These are phyloP conservation scores for Glyptemys insculpta DNA, from an alignment of 2,797 vertebrate species.

Conservation along the genomic window DNA sequence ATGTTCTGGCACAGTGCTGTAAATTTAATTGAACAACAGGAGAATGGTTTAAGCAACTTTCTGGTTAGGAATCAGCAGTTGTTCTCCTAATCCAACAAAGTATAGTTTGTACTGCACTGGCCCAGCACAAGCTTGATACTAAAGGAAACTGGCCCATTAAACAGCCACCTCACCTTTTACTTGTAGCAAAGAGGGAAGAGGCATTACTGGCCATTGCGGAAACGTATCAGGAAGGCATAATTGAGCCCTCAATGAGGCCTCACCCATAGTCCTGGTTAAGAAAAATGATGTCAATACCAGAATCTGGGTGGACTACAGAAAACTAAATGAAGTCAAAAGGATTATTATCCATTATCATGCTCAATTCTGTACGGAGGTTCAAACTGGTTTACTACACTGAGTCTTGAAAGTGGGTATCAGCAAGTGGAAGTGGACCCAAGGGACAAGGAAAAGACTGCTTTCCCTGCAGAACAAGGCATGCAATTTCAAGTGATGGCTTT, in stretches of 20 bases:
- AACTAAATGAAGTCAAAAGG: background rate
- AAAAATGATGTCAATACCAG: background rate
- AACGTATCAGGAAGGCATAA: too few species aligned
- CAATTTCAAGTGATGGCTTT: background rate
- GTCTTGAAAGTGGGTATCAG: background rate
- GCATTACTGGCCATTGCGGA: too few species aligned
- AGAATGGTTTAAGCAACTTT: too few species aligned
- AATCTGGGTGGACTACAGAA: background rate
- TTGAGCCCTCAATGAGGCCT: background rate
- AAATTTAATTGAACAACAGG: too few species aligned
- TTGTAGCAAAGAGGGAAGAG: too few species aligned
- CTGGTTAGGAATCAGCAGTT: too few species aligned
- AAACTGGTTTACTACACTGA: background rate
- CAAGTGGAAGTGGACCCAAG: background rate
- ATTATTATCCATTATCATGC: background rate
- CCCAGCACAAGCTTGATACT: too few species aligned
- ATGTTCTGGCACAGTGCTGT: too few species aligned
- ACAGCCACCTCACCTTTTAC: too few species aligned
- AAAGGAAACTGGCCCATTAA: too few species aligned
- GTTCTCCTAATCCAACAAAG: too few species aligned
- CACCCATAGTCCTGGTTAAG: accelerated
- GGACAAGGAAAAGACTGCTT: background rate
- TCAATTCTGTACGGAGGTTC: background rate
- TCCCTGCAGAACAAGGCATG: background rate
- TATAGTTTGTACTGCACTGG: too few species aligned